Base-by-base conservation (phyloP, 2,113 vertebrate genomes). In the Brachyistius frenatus region DNA sequence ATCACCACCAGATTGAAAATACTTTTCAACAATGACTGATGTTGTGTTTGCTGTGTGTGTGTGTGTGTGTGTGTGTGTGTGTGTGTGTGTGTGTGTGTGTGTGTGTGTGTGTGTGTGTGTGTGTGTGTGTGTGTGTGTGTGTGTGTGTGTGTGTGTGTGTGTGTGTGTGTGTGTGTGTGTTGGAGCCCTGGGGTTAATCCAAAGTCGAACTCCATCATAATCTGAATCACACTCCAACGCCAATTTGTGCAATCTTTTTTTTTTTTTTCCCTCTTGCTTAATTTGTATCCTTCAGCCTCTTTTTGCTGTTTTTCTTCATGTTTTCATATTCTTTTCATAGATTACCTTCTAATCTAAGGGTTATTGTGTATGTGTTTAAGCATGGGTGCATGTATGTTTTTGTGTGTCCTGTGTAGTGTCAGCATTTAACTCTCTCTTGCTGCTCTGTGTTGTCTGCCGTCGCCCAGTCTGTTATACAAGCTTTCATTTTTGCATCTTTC, bases 21-120 rank as follows among this genome's bases (percentile, higher is more conserved):
- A 88, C 74, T 87, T 87, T 91, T 91, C 73, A 93, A 93, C 90
- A 92, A 92, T 88, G 66, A 69, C 68, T 60, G 66, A 77, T 55
- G 23, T 84, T 90, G 83, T 92, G 70, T 81, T 82, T 58, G 7
- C 37, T 60, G 46, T 57, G 66, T 78, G 53, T 73, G 57, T 57
- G 50, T 68, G 84, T 86, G 74, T 61, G 36, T 66, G 41, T 79
- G 15, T 56, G 30, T 52, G 60, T 67, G 66, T n/a, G n/a, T n/a
- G n/a, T n/a, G n/a, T n/a, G n/a, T n/a, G 23, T 60, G 46, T 57
- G 66, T 78, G 53, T 73, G 57, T 57, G 50, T 68, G 84, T 86
- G 74, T 61, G 36, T 66, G 41, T 79, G 15, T 56, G 30, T 52
- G 60, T 67, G 66, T 23, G 23, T 23, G 23, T 23, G 23, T 23